These are phyloP conservation scores for Arrhamphus sclerolepis DNA, from an alignment of 2,797 vertebrate genomes.

Conservation along the genomic window DNA sequence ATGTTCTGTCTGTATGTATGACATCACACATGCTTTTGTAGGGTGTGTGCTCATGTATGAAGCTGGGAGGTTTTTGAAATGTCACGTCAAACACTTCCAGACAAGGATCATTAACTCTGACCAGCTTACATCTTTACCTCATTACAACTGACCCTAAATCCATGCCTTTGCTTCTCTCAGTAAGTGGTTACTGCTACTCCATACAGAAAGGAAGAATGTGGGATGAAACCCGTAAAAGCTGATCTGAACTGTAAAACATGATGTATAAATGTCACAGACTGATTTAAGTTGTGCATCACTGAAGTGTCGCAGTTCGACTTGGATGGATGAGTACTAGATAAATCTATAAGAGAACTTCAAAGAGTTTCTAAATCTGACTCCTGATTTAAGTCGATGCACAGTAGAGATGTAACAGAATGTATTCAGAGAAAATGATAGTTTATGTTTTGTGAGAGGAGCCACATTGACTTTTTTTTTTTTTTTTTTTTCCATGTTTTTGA, in stretches of 20 bases:
- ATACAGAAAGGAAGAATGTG: not conserved
- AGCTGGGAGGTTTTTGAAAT: not conserved
- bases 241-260: not conserved
- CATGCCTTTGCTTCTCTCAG: not conserved
- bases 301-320: too few relatives aligned
- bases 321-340: too few relatives aligned
- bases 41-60: not conserved
- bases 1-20: not conserved
- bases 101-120: constrained; percentile 16
- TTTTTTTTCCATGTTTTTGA: not conserved
- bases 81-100: not conserved
- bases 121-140: constrained; percentile 10
- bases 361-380: too few relatives aligned
- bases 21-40: too few relatives aligned
- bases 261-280: not conserved
- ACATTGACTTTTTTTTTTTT: not conserved
- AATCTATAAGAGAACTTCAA: too few relatives aligned
- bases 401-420: not conserved
- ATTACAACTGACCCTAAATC: not conserved
- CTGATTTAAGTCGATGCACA: not conserved
- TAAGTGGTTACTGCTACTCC: not conserved
- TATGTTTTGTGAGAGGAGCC: not conserved
- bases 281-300: too few relatives aligned
- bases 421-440: not conserved
- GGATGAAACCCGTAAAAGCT: too few relatives aligned